Evolutionary conservation across 2,888 invertebrate species (phyloP), one percentile per base, ranked within the genome.

Genomic region (Hermodice carunculata): DNA sequence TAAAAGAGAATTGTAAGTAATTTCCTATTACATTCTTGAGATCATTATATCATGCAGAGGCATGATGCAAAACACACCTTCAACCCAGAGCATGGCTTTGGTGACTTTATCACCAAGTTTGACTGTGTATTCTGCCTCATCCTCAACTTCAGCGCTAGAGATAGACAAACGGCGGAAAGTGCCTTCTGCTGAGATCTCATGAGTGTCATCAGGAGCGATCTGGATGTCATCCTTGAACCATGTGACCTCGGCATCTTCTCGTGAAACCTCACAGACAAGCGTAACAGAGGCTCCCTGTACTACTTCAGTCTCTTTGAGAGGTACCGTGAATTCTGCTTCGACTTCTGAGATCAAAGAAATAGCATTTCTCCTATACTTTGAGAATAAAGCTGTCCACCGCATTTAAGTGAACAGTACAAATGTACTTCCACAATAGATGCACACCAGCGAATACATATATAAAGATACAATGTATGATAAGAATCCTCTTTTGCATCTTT

Each of bases 181-280:
- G 29, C 78, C 94, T 86, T 95, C 62, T n/a, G n/a, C n/a, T 53
- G 44, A 51, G 24, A 70, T n/a, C n/a, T n/a, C n/a, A n/a, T n/a
- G n/a, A n/a, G n/a, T n/a, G 49, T 64, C 56, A 34, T 48, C 56
- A 11, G 52, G 34, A 2, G 52, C 77, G 29, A 87, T 75, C 19
- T 79, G 76, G 49, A 81, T 70, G 53, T 83, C 81, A 66, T 86
- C 85, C 74, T 83, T 83, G 73, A 75, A 80, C 86, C 87, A 87
- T 29, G 78, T 76, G 19, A 94, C 95, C 26, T 63, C 46, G 17
- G 29, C n/a, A 26, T 40, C 43, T 17, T 57, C 57, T 26, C 58
- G 46, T 32, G 31, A 37, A 37, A 58, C 28, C 26, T 59, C 46
- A 42, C 63, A 63, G 11, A n/a, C 44, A 32, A 63, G 37, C 26